Evolutionary conservation across 1,140 invertebrate species (phyloP).

Genomic region (Galendromus occidentalis): DNA sequence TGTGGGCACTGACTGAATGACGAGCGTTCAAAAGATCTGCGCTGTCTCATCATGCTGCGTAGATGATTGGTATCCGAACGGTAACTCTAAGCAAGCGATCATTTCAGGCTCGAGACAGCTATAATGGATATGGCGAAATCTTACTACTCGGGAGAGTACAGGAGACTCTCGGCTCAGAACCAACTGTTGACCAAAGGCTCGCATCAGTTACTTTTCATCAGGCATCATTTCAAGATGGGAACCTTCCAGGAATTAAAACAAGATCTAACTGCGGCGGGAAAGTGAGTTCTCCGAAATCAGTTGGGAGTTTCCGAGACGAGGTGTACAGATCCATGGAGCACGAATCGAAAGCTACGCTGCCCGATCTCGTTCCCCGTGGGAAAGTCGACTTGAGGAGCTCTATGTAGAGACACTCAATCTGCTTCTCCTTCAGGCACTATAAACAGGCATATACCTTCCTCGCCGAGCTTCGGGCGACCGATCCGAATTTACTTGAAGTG

Average conservation of each 20-base stretch:
- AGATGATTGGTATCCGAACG: not conserved
- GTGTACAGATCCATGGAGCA: no score
- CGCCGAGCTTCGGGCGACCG: constrained; percentile 61
- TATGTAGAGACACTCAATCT: constrained; percentile 11
- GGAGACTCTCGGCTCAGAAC: not conserved
- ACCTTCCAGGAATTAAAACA: constrained; percentile 83
- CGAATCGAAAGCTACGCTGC: no score
- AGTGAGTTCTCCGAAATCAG: no score
- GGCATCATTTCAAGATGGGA: constrained; percentile 94
- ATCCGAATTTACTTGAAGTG: constrained; percentile 76
- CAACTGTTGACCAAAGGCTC: constrained; percentile 5
- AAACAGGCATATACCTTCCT: constrained; percentile 73
- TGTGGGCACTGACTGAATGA: no score
- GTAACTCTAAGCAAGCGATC: constrained; percentile 10
- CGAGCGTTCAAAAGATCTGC: no score
- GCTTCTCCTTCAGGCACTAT: constrained; percentile 51
- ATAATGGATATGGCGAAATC: constrained; percentile 76
- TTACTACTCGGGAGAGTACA: constrained; percentile 61
- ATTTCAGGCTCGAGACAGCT: constrained; percentile 58
- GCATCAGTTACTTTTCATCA: constrained; percentile 54
- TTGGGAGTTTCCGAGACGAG: no score
- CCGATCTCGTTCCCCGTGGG: no score
- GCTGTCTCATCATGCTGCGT: not conserved
- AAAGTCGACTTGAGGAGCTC: no score
- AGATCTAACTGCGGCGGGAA: constrained; percentile 64